Conservation (phyloP, 2,888 invertebrate species). For the Amphipoea lucens region DNA sequence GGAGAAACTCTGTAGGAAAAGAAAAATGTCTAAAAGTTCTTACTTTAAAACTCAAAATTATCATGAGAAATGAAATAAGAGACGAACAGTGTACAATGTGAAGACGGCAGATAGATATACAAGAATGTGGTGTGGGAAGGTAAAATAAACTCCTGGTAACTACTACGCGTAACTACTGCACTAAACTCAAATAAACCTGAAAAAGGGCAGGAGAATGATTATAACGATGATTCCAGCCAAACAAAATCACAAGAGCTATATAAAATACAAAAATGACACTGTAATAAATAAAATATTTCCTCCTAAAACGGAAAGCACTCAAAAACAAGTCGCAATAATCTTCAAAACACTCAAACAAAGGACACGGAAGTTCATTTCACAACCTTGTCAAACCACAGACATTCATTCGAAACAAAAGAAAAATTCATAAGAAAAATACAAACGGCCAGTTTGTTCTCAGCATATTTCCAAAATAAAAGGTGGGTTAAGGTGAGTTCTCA, state of each 20-base stretch:
- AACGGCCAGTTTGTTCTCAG: conserved; percentile 19
- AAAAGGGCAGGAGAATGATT: too few relatives aligned
- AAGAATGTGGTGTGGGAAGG: neutral
- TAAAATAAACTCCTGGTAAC: neutral
- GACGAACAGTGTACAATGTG: neutral
- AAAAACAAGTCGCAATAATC: conserved; percentile 15
- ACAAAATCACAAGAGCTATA: neutral
- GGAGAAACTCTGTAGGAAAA: neutral
- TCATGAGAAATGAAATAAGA: neutral
- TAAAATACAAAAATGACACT: conserved; percentile 8
- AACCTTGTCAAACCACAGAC: conserved; percentile 32
- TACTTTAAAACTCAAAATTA: neutral
- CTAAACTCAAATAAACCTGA: too few relatives aligned
- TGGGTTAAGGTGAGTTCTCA: neutral
- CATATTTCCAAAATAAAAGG: conserved; percentile 50
- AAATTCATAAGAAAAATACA: conserved; percentile 38
- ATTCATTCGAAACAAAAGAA: conserved; percentile 37
- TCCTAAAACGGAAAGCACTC: conserved; percentile 9
- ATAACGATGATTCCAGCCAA: neutral
- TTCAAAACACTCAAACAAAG: conserved; percentile 32
- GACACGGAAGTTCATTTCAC: conserved; percentile 29
- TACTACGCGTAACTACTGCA: neutral
- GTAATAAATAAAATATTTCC: neutral
- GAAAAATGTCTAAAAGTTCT: neutral
- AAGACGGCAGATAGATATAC: neutral